Conservation (phyloP, 2,113 vertebrate genomes). For the Dendropsophus ebraccatus region DNA sequence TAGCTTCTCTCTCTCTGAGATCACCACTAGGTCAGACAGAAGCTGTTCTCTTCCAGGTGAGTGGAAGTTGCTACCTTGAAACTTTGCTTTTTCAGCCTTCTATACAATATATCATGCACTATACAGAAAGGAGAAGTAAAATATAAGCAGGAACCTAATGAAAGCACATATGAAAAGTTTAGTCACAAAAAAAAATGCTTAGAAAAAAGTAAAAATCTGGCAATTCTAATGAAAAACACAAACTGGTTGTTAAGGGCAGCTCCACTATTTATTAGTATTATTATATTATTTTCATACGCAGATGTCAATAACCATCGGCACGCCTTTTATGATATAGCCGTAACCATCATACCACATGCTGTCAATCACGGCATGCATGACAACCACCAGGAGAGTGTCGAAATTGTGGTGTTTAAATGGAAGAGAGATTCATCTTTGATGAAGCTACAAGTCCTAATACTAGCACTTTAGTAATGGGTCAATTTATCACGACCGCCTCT, state of each 20-base stretch:
- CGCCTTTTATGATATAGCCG: neutral
- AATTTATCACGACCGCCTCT: conserved; percentile 39
- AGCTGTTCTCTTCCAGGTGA: too few species aligned
- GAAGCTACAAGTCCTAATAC: conserved; percentile 33
- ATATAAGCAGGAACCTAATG: neutral
- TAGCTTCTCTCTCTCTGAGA: too few species aligned
- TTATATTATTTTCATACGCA: neutral
- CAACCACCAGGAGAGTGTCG: neutral
- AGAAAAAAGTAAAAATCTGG: neutral
- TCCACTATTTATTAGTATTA: neutral
- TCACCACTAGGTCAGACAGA: too few species aligned
- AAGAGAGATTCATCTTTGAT: conserved; percentile 19
- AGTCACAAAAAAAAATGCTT: too few species aligned
- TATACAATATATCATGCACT: neutral
- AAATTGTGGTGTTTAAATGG: neutral
- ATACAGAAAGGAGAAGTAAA: neutral
- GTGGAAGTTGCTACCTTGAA: too few species aligned
- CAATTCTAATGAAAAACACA: neutral
- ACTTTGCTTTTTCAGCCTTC: neutral
- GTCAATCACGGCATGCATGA: neutral
- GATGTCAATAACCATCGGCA: neutral
- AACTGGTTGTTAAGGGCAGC: neutral
- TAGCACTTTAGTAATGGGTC: conserved; percentile 26
- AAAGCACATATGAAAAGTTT: neutral
- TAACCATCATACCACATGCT: neutral